These are phyloP conservation scores for Nephrocerus scutellatus DNA, from an alignment of 2,888 invertebrate genomes.

Conservation along the genomic window DNA sequence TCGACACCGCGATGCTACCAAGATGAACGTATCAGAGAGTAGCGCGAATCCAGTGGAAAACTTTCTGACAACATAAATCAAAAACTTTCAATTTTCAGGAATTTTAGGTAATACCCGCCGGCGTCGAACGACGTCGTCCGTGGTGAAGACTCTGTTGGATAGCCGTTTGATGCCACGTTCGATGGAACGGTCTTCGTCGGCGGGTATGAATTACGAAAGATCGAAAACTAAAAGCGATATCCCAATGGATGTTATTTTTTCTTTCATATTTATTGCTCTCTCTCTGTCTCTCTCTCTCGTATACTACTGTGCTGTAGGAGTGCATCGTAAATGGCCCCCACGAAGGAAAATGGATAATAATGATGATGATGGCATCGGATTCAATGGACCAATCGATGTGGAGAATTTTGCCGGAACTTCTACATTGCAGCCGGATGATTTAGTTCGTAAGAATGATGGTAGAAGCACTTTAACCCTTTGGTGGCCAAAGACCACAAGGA, in stretches of 20 bases:
- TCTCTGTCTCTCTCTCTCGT: not conserved
- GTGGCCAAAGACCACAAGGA: too few relatives aligned
- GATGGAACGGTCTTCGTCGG: not conserved
- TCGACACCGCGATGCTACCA: too few relatives aligned
- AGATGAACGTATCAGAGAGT: too few relatives aligned
- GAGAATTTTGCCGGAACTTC: too few relatives aligned
- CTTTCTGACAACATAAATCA: constrained; percentile 27
- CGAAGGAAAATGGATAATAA: not conserved
- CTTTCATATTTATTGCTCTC: not conserved
- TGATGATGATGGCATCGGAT: constrained; percentile 17
- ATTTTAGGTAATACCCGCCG: constrained; percentile 14
- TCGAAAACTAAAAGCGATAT: constrained; percentile 18
- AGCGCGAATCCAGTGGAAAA: constrained; percentile 13
- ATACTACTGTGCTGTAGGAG: not conserved
- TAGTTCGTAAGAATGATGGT: too few relatives aligned
- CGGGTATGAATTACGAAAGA: constrained; percentile 11
- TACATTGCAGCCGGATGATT: too few relatives aligned
- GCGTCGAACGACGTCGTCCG: too few relatives aligned
- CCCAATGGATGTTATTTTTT: constrained; percentile 10
- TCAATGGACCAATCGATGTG: constrained; percentile 14
- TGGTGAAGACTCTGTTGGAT: not conserved
- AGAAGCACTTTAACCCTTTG: too few relatives aligned
- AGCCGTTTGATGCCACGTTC: not conserved
- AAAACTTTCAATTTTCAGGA: constrained; percentile 28
- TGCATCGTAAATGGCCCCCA: not conserved